Percentiles rank a stretch among this genome's conserved stretches.
Evolutionary conservation across 2,888 invertebrate genomes (phyloP).

Genomic region (Chalcis sispes): DNA sequence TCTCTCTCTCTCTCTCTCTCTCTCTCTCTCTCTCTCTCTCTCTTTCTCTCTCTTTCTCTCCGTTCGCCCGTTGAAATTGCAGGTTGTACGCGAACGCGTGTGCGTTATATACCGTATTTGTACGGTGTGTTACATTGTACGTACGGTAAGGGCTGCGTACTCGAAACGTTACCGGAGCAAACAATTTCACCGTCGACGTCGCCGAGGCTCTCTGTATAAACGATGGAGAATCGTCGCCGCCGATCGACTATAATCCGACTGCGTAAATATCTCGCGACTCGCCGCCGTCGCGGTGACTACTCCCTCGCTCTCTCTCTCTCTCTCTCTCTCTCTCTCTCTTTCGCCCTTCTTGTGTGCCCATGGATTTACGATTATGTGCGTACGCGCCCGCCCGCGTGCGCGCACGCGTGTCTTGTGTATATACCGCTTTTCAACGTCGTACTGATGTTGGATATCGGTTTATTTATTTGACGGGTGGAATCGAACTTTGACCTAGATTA

Average conservation of each 20-base stretch:
- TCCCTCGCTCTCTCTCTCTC: too few species aligned
- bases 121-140: conserved; percentile 49
- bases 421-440: too few species aligned
- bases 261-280: conserved; percentile 39
- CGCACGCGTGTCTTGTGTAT: conserved; percentile 15
- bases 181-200: conserved; percentile 53
- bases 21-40: too few species aligned
- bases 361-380: not conserved
- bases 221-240: conserved; percentile 33
- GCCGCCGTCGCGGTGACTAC: not conserved
- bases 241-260: conserved; percentile 40
- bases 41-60: too few species aligned
- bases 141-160: conserved; percentile 52
- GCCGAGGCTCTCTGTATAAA: conserved; percentile 47
- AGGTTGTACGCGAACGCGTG: conserved; percentile 14
- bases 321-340: too few species aligned
- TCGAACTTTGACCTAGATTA: too few species aligned
- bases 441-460: too few species aligned
- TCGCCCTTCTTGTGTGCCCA: not conserved
- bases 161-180: conserved; percentile 57
- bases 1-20: too few species aligned
- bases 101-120: conserved; percentile 14
- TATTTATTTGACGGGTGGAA: too few species aligned
- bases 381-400: not conserved
- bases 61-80: too few species aligned